Evolutionary conservation across 2,113 vertebrate species (phyloP).

Genomic region (Sorex fumeus): DNA sequence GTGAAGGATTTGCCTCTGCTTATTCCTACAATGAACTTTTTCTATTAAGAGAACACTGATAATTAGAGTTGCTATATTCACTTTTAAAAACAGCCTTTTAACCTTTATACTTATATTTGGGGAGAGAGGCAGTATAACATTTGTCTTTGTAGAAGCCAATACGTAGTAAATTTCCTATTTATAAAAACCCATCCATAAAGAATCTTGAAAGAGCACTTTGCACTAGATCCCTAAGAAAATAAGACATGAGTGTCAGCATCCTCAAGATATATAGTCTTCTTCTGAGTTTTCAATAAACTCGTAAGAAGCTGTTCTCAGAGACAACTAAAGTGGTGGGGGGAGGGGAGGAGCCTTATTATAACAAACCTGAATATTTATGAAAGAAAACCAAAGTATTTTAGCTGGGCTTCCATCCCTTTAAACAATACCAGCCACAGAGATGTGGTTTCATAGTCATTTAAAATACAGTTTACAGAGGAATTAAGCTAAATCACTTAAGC

Average conservation of each 20-base stretch:
- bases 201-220: neutral
- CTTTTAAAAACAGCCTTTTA: neutral
- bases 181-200: conserved; percentile 2
- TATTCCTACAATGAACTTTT: neutral
- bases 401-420: conserved; percentile 70
- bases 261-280: neutral
- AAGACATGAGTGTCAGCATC: rapidly evolving
- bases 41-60: neutral
- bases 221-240: conserved; percentile 23
- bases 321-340: neutral
- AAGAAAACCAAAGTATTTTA: conserved; percentile 75
- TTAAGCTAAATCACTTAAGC: conserved; percentile 84
- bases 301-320: conserved; percentile 29
- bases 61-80: neutral
- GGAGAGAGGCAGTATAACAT: neutral
- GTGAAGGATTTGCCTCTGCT: neutral
- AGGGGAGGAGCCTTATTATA: neutral
- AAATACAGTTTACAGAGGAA: conserved; percentile 81
- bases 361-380: conserved; percentile 72
- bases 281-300: neutral
- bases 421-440: conserved; percentile 76
- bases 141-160: conserved; percentile 28
- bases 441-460: conserved; percentile 84
- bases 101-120: conserved; percentile 10
- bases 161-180: conserved; percentile 32